Evolutionary conservation across 2,113 vertebrate species (phyloP), one percentile per base, ranked within the genome.

Genomic region (Amphiprion ocellaris): DNA sequence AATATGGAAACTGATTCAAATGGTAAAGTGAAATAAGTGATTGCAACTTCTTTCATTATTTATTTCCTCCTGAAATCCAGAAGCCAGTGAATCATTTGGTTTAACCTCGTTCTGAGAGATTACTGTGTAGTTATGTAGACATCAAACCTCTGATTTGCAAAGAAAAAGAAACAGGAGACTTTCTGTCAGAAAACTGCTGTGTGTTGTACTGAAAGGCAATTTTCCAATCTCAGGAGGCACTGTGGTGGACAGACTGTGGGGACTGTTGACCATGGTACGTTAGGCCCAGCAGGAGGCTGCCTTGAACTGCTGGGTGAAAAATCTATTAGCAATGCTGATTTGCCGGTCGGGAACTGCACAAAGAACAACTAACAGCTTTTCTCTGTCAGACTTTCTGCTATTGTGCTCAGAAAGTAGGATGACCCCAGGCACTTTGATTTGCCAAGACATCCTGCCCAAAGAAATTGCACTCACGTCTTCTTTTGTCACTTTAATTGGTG

Each of bases 271-370:
- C 84, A 83, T 30, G 79, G 81, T 82, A 77, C 76, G 70, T 89
- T 90, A 87, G 60, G 37, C 64, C 64, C 76, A 79, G 84, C 73
- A 58, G 87, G 84, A 86, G 41, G 69, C 58, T 65, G 58, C 71
- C 47, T 74, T 77, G 81, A 74, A 84, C 64, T 10, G n/a, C 83
- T 23, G 28, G 47, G 46, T 77, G 77, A 77, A 77, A 79, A 76
- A 90, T 86, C 60, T 86, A 68, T 90, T 85, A 79, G 81, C 55
- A 73, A 64, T 81, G 77, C 73, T 82, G 74, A 80, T 86, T 89
- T 81, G 74, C 71, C 59, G 72, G 56, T 65, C 49, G 52, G 66
- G 63, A 82, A 82, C 56, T 83, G 77, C 12, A 37, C 17, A 58
- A 24, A 63, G 66, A 80, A 83, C 54, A 87, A 88, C 84, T 59